Conservation (phyloP, 92 coral and sea anemone species). For the Diadumene lineata region DNA sequence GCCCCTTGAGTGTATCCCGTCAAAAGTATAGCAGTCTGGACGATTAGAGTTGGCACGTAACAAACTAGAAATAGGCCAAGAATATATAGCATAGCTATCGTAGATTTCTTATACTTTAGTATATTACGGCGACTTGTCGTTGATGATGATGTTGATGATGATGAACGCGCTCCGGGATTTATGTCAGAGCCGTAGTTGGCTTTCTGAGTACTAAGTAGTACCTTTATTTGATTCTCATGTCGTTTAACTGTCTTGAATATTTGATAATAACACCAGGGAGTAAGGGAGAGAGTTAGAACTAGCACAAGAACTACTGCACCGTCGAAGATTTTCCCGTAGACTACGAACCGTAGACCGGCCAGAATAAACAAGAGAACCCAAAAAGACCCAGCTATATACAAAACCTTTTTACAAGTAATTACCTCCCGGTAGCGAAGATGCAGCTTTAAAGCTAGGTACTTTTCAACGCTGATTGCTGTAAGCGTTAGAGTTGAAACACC, state of each 20-base stretch:
- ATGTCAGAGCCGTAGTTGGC: neutral
- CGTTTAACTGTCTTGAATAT: conserved; percentile 55
- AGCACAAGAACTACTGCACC: conserved; percentile 19
- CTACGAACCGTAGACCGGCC: conserved; percentile 36
- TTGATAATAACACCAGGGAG: conserved; percentile 47
- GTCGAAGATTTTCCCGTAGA: conserved; percentile 37
- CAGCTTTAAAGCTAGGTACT: conserved; percentile 24
- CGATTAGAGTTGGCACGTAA: conserved; percentile 55
- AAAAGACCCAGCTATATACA: neutral
- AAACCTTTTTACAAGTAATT: conserved; percentile 15
- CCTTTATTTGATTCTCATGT: conserved; percentile 54
- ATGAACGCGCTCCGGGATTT: too few relatives aligned
- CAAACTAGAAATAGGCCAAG: conserved; percentile 60
- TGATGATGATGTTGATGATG: neutral
- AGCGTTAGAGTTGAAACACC: conserved; percentile 38
- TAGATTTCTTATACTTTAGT: conserved; percentile 55
- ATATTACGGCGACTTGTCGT: neutral
- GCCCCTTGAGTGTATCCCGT: conserved; percentile 43
- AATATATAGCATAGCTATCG: conserved; percentile 66
- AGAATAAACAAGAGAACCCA: conserved; percentile 23
- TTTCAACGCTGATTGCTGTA: conserved; percentile 32
- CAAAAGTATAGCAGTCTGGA: conserved; percentile 29
- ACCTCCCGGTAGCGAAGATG: conserved; percentile 33
- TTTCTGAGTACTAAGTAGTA: neutral
- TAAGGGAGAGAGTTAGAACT: conserved; percentile 22